These are phyloP conservation scores for Enchytraeus crypticus DNA, from an alignment of 2,888 invertebrate genomes.

Conservation along the genomic window DNA sequence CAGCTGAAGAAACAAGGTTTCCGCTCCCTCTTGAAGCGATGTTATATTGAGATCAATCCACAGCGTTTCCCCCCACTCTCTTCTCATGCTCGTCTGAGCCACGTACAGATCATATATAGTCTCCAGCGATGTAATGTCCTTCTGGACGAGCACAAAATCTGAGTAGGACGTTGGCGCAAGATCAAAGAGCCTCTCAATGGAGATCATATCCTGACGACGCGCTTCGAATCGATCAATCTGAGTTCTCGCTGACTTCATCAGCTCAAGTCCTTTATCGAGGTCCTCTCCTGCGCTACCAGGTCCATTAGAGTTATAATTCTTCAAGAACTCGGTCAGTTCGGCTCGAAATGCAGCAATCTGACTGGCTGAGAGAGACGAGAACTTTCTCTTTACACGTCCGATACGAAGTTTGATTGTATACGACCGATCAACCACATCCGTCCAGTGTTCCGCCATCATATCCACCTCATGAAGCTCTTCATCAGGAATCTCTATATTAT, in stretches of 20 bases:
- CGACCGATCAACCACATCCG: conserved; percentile 45
- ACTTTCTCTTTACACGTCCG: conserved; percentile 70
- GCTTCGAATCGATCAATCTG: conserved; percentile 62
- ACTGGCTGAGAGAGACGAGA: conserved; percentile 66
- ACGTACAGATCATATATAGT: conserved; percentile 68
- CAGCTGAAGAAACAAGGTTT: conserved; percentile 70
- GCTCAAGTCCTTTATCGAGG: conserved; percentile 56
- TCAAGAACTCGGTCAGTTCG: conserved; percentile 60
- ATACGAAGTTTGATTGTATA: conserved; percentile 49
- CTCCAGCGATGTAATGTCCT: conserved; percentile 57
- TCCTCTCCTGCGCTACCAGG: conserved; percentile 71
- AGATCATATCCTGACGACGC: conserved; percentile 57
- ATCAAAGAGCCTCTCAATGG: conserved; percentile 77
- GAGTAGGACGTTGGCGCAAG: conserved; percentile 75
- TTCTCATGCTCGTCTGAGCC: conserved; percentile 63
- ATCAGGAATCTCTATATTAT: conserved; percentile 51
- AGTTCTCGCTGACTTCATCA: conserved; percentile 56
- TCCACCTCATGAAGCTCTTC: conserved; percentile 40
- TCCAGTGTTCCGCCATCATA: conserved; percentile 41
- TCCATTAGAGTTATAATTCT: conserved; percentile 65
- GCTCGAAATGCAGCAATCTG: conserved; percentile 64
- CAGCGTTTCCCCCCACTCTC: conserved; percentile 73
- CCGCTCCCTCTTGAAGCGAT: conserved; percentile 73
- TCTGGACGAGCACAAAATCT: conserved; percentile 55
- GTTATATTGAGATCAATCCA: conserved; percentile 81